These are phyloP conservation scores for Ibidorhyncha struthersii DNA, from an alignment of 2,113 vertebrate species.

Conservation along the genomic window DNA sequence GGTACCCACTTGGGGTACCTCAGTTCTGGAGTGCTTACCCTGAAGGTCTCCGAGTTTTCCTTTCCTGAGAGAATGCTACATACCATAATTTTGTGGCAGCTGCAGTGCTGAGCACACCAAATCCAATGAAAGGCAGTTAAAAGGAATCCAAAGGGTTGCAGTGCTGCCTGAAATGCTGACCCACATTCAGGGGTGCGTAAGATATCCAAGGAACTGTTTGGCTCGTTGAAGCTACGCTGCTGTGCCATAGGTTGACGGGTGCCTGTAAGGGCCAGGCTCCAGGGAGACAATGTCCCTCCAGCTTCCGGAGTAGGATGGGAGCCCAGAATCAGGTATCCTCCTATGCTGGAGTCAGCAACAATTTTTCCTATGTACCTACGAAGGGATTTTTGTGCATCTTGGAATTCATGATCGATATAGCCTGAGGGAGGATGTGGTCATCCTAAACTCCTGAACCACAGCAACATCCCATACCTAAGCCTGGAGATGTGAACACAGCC, in stretches of 20 bases:
- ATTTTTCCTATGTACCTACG: background rate
- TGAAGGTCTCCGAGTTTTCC: background rate
- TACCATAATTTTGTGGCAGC: background rate
- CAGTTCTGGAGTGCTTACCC: background rate
- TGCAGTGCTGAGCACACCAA: background rate
- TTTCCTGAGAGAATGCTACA: background rate
- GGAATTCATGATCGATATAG: accelerated
- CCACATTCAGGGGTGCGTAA: background rate
- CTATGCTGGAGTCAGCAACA: background rate
- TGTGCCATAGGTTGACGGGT: background rate
- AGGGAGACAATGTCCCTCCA: background rate
- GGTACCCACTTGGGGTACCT: background rate
- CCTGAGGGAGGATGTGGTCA: background rate
- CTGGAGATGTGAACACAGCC: background rate
- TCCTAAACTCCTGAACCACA: background rate
- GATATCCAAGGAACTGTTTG: background rate
- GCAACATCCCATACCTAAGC: background rate
- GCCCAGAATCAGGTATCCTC: background rate
- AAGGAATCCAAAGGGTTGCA: background rate
- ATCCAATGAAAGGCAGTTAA: background rate
- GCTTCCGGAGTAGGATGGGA: background rate
- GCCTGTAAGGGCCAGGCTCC: background rate
- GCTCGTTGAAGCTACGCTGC: background rate
- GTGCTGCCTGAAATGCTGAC: background rate
- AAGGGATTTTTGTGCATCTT: background rate